Base-by-base conservation (phyloP, 2,113 vertebrate genomes). In the Neogobius melanostomus region DNA sequence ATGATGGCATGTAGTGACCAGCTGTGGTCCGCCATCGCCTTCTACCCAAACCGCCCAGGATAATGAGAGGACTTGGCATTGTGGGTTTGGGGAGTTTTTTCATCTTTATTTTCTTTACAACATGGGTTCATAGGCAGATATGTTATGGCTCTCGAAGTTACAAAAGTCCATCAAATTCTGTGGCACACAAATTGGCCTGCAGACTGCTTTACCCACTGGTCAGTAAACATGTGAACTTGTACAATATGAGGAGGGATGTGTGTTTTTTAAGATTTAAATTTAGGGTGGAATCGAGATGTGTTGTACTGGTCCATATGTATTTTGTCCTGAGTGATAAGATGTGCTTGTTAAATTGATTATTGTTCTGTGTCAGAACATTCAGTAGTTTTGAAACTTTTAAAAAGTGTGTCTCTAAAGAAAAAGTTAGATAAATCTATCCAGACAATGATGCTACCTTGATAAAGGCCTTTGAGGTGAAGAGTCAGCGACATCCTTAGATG, bases 301-400 rank as follows among this genome's bases (percentile, higher is more conserved):
- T 21, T 56, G 53, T 28, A 56, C 53, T 56, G 53, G 73, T 67
- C 81, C 72, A 60, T 72, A 78, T 82, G 68, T 74, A 79, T 73
- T 68, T 72, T 80, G 82, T 82, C 79, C 79, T 83, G 82, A 85
- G 80, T 82, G 82, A 77, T 89, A 83, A 81, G 80, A 82, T 77
- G 79, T 88, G 77, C 76, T 82, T 80, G 63, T 84, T 84, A 73
- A 78, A 90, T 84, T 80, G 72, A 89, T 90, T 88, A 88, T 89
- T 81, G 93, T 93, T 94, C 93, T 93, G 93, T 92, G 92, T 94
- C 92, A 94, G 93, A 94, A 93, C 92, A 91, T 89, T 12, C 28
- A 59, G 21, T 7, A 53, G 76, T 76, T 79, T 87, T 64, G 82
- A 82, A 81, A 85, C 88, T 89, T 90, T 91, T 84, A 86, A 90